These are phyloP conservation scores for Tetranychus urticae DNA, from an alignment of 1,140 invertebrate genomes.

Conservation along the genomic window DNA sequence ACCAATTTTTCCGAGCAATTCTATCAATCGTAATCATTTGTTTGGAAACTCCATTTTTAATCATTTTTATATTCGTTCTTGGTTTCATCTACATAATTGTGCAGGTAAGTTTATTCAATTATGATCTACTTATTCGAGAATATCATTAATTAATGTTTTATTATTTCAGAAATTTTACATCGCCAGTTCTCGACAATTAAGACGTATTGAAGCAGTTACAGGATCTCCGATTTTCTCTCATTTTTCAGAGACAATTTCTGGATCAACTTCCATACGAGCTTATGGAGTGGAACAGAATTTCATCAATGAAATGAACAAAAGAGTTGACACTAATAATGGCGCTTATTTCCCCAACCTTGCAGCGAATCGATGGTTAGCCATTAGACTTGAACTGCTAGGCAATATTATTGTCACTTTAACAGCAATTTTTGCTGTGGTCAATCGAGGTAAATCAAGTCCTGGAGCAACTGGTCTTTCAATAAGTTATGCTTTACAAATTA, in stretches of 20 bases:
- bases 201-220: constrained; percentile 25
- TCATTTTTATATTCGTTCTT: constrained; percentile 56
- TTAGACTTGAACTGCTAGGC: constrained; percentile 27
- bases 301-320: constrained; percentile 17
- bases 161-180: constrained; percentile 23
- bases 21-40: constrained; percentile 44
- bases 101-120: constrained; percentile 14
- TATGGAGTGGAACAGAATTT: constrained; percentile 18
- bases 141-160: background rate
- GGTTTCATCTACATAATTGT: constrained; percentile 48
- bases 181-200: constrained; percentile 26
- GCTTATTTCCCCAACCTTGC: constrained; percentile 45
- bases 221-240: constrained; percentile 29
- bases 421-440: constrained; percentile 25
- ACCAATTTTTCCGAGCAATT: constrained; percentile 38
- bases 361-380: constrained; percentile 23
- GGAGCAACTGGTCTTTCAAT: constrained; percentile 30
- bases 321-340: constrained; percentile 49
- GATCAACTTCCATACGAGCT: constrained; percentile 20
- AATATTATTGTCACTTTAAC: constrained; percentile 26
- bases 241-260: constrained; percentile 23
- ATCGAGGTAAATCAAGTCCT: constrained; percentile 19
- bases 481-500: constrained; percentile 29
- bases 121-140: background rate
- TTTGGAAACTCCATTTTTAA: constrained; percentile 49